phyloP scores from a whole-genome alignment of 2,797 vertebrate species.

The Chiroxiphia lanceolata region DNA sequence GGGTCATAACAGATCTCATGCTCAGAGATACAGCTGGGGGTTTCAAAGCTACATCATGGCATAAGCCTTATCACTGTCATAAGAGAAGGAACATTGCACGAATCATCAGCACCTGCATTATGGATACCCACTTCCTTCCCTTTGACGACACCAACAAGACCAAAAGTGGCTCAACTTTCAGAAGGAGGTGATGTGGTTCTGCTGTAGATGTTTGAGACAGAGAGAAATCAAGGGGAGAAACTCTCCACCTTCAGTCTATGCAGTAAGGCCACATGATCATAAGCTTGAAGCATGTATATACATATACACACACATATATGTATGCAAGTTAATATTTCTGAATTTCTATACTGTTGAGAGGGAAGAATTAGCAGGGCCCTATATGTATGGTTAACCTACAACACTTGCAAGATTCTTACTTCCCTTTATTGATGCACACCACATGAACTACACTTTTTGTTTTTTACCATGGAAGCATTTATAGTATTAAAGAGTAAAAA shows the following conservation, averaged over 20 bases:
- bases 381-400: neutral
- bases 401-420: neutral
- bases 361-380: neutral
- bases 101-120: neutral
- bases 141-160: neutral
- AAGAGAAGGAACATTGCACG: neutral
- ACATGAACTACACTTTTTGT: neutral
- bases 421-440: neutral
- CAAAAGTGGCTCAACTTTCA: neutral
- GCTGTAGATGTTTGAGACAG: neutral
- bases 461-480: neutral
- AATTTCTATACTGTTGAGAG: neutral
- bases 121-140: neutral
- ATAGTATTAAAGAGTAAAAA: neutral
- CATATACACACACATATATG: neutral
- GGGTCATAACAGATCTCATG: no score
- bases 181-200: neutral
- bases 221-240: neutral
- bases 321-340: neutral
- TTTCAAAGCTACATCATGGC: neutral
- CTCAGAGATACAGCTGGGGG: conserved; percentile 28
- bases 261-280: neutral
- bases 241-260: neutral
- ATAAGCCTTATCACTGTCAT: neutral
- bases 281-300: neutral